Evolutionary conservation across 2,797 vertebrate genomes (phyloP).

Genomic region (Crocodylus rhombifer): DNA sequence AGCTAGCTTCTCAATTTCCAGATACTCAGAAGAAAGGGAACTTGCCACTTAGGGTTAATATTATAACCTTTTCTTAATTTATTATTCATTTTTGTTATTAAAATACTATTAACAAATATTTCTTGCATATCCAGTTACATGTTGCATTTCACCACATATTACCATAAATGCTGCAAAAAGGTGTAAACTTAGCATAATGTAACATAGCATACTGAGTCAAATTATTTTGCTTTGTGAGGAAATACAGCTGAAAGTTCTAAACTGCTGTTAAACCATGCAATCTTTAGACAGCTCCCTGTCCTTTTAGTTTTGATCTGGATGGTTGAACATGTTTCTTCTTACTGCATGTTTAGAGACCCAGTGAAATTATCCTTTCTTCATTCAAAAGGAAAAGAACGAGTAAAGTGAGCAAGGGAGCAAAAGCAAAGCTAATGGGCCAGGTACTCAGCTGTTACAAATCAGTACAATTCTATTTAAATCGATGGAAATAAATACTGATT

Average conservation of each 20-base stretch:
- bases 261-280: neutral
- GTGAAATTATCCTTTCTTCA: neutral
- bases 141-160: conserved; percentile 6
- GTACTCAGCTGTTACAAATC: neutral
- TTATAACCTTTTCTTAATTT: neutral
- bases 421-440: neutral
- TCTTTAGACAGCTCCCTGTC: neutral
- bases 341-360: neutral
- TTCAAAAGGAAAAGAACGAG: neutral
- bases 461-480: neutral
- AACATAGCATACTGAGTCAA: neutral
- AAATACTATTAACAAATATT: neutral
- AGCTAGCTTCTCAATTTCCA: neutral
- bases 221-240: neutral
- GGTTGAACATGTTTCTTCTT: neutral
- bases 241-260: rapidly evolving
- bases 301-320: neutral
- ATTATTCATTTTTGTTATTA: neutral
- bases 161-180: neutral
- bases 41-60: rapidly evolving
- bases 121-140: neutral
- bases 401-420: neutral
- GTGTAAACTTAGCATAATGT: neutral
- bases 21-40: neutral
- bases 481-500: neutral